These are phyloP conservation scores for Pavo muticus DNA, from an alignment of 2,113 vertebrate species.

Conservation along the genomic window DNA sequence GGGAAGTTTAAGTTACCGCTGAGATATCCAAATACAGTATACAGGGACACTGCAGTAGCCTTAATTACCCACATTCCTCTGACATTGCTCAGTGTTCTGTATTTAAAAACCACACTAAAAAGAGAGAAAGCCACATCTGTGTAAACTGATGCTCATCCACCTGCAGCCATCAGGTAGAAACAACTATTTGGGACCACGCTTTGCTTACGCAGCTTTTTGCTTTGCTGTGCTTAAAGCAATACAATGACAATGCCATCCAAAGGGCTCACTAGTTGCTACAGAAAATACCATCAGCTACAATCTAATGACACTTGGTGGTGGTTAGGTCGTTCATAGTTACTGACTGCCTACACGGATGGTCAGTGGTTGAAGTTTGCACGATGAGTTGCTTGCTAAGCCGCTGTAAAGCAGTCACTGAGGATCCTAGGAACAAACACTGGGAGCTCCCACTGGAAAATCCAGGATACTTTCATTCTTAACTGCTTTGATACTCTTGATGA, in stretches of 20 bases:
- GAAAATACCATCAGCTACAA: not conserved
- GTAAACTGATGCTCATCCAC: not conserved
- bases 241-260: not conserved
- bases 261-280: not conserved
- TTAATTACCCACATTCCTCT: not conserved
- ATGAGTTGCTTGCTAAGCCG: not conserved
- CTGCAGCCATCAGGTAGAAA: not conserved
- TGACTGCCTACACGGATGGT: not conserved
- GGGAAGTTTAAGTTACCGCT: not conserved
- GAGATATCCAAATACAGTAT: not conserved
- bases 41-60: not conserved
- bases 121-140: fast-evolving
- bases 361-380: not conserved
- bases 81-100: not conserved
- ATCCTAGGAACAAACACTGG: not conserved
- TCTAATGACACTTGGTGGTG: not conserved
- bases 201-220: not conserved
- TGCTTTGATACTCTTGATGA: not conserved
- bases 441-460: not conserved
- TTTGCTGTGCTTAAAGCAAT: not conserved
- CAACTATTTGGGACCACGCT: not conserved
- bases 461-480: not conserved
- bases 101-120: not conserved
- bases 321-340: not conserved
- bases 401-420: not conserved